Conservation (phyloP, 2,113 vertebrate species). For the Aphyosemion australe region DNA sequence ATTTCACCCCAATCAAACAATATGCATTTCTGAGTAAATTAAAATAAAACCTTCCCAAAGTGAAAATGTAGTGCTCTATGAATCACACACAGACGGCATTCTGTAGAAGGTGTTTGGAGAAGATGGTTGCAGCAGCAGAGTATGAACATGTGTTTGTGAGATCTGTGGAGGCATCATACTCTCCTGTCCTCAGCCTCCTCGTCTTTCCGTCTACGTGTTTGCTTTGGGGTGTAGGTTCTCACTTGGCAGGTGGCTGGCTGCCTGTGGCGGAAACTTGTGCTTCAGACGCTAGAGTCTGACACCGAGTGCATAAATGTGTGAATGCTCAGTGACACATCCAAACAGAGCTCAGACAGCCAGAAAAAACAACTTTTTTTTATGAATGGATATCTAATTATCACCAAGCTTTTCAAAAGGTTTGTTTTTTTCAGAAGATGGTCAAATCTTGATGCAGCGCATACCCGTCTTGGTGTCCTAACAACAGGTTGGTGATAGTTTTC, state of each 20-base stretch:
- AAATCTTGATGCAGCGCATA: constrained; percentile 9
- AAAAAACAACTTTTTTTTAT: constrained; percentile 8
- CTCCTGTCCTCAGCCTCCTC: constrained; percentile 64
- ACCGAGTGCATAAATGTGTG: neutral
- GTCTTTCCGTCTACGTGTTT: constrained; percentile 27
- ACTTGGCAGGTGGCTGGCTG: constrained; percentile 43
- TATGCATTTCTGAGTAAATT: constrained; percentile 41
- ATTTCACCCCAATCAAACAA: constrained; percentile 5
- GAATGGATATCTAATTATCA: constrained; percentile 13
- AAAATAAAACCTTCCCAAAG: constrained; percentile 50
- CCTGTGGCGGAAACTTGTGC: constrained; percentile 52
- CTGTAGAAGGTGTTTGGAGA: constrained; percentile 73
- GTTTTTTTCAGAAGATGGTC: constrained; percentile 18
- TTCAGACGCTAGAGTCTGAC: constrained; percentile 18
- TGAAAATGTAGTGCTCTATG: constrained; percentile 45
- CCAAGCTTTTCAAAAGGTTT: constrained; percentile 16
- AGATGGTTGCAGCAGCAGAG: constrained; percentile 73
- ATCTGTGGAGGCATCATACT: constrained; percentile 64
- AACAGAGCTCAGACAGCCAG: constrained; percentile 4
- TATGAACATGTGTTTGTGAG: constrained; percentile 56
- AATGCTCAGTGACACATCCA: neutral
- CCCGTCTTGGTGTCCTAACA: constrained; percentile 41
- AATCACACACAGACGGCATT: constrained; percentile 69
- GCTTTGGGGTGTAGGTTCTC: constrained; percentile 12
- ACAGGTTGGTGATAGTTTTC: constrained; percentile 39